Percentiles rank a stretch among this genome's conserved stretches.
Conservation (phyloP, 2,797 vertebrate genomes). For the Diplodus puntazzo region DNA sequence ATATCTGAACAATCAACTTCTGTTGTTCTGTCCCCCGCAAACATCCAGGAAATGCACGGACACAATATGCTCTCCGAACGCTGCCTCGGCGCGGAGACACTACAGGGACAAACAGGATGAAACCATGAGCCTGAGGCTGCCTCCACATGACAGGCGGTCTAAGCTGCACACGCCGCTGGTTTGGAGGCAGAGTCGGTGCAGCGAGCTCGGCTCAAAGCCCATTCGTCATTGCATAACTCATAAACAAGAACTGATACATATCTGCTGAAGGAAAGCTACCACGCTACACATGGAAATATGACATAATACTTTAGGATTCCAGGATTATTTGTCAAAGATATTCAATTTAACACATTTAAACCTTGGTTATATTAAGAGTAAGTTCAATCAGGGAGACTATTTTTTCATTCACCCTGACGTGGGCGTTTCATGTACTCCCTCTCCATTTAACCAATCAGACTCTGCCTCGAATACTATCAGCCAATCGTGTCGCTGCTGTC, state of each 20-base stretch:
- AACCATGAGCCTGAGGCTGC: constrained; percentile 26
- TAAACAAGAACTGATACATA: neutral
- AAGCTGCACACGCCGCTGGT: constrained; percentile 27
- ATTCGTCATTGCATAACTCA: neutral
- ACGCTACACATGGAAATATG: neutral
- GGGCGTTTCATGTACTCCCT: too few species aligned
- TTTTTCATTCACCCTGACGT: too few species aligned
- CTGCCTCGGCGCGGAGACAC: constrained; percentile 20
- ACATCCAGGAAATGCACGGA: constrained; percentile 11
- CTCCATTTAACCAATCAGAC: too few species aligned
- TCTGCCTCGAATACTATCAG: too few species aligned
- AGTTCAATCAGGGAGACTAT: too few species aligned
- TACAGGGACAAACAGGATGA: constrained; percentile 31
- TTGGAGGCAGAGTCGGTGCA: neutral
- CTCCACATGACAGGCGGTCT: constrained; percentile 20
- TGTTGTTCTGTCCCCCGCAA: neutral
- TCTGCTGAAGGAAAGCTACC: neutral
- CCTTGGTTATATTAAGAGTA: too few species aligned
- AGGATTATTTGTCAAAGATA: neutral
- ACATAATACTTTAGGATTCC: neutral
- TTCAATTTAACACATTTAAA: too few species aligned
- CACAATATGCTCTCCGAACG: neutral
- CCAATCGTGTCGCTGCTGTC: too few species aligned
- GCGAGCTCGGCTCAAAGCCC: constrained; percentile 8
- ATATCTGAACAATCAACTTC: constrained; percentile 4